Evolutionary conservation across 2,797 vertebrate species (phyloP), one percentile per base, ranked within the genome.

Genomic region (Sebastes jordani): DNA sequence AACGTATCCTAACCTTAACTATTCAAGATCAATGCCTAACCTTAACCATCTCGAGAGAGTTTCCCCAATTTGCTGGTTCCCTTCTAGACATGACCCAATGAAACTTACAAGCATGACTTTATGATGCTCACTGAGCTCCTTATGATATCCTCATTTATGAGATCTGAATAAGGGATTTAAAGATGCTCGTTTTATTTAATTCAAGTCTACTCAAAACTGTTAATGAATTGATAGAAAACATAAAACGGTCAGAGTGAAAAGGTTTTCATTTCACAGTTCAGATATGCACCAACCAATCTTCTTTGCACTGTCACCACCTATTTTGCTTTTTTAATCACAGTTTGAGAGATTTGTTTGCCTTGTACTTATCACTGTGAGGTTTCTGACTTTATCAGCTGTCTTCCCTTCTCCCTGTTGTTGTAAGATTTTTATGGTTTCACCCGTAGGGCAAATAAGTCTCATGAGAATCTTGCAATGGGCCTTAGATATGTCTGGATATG

Each of bases 311-410:
- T 83, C 11, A 73, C 49, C 75, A 67, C 61, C 5, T 63, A 71
- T 34, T 71, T 30, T 0, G 5, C 10, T 58, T 42, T 32, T 52
- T 56, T 2, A 22, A 42, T 74, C 60, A n/a, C 30, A 5, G 27
- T 84, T 13, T 54, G 25, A 70, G 10, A 34, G 7, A 42, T 55
- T 61, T 73, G 3, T 55, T 38, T 29, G 14, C 10, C 55, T 16
- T 46, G 6, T 10, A 1, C 8, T 73, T 42, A 7, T 7, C 49
- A 1, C 46, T 16, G 32, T 70, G 11, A 29, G 7, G 25, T 56
- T 30, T 49, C 8, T 38, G 3, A 23, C 42, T 58, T 54, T 25
- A 76, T 85, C 74, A 80, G 87, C 80, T 59, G 88, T 80, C 67
- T 30, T 75, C 5, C 30, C 10, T 14, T 63, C 36, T 56, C 18